Evolutionary conservation across 2,888 invertebrate species (phyloP).

Genomic region (Melanostoma scalare): DNA sequence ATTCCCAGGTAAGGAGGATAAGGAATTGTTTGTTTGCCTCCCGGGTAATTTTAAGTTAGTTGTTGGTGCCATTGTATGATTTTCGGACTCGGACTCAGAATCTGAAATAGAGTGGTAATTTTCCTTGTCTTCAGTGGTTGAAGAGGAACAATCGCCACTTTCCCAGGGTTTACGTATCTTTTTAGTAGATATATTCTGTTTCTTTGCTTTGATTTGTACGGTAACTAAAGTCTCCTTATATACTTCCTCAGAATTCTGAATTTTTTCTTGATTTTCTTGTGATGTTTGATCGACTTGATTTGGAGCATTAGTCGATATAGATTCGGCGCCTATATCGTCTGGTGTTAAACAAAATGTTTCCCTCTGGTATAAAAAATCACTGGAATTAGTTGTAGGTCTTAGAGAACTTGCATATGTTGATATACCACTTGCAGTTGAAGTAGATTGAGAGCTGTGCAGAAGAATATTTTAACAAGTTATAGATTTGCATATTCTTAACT

Average conservation of each 20-base stretch:
- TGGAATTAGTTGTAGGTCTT: conserved; percentile 80
- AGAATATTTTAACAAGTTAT: conserved; percentile 47
- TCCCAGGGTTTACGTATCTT: conserved; percentile 38
- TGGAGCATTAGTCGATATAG: conserved; percentile 48
- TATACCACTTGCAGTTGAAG: conserved; percentile 81
- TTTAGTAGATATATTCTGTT: conserved; percentile 36
- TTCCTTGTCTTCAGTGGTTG: conserved; percentile 67
- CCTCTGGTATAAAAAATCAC: conserved; percentile 81
- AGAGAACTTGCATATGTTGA: conserved; percentile 82
- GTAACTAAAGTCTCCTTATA: conserved; percentile 10
- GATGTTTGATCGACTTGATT: conserved; percentile 71
- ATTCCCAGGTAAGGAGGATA: conserved; percentile 92
- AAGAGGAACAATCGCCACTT: conserved; percentile 68
- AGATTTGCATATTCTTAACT: conserved; percentile 32
- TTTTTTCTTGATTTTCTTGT: conserved; percentile 75
- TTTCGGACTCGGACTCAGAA: conserved; percentile 64
- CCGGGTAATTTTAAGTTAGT: conserved; percentile 84
- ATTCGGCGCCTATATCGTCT: conserved; percentile 76
- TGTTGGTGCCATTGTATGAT: conserved; percentile 80
- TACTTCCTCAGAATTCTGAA: conserved; percentile 20
- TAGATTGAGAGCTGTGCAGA: conserved; percentile 80
- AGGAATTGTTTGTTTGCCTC: conserved; percentile 92
- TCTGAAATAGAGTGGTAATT: conserved; percentile 65
- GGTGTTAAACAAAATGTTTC: conserved; percentile 81
- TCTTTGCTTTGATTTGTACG: conserved; percentile 47